A percentile compares a stretch with the other conserved stretches of the same genome.
These are phyloP conservation scores for Thalpophila matura DNA, from an alignment of 2,888 invertebrate species.

Conservation along the genomic window DNA sequence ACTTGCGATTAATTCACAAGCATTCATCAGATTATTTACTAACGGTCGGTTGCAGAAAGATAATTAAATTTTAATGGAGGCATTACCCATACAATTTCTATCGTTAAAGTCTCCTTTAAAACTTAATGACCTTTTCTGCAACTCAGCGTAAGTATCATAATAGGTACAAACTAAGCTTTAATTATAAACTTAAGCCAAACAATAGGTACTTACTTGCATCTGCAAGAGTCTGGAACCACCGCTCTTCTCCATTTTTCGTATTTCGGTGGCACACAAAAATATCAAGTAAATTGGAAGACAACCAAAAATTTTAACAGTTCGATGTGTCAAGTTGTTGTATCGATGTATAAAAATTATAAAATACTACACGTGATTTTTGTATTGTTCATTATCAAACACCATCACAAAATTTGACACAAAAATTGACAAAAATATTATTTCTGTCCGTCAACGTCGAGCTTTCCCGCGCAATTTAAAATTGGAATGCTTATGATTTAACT, in stretches of 20 bases:
- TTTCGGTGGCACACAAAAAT: conserved; percentile 60
- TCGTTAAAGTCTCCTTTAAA: too few species aligned
- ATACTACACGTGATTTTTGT: conserved; percentile 77
- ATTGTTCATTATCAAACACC: conserved; percentile 69
- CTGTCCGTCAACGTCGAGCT: conserved; percentile 26
- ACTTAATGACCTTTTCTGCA: too few species aligned
- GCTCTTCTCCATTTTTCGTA: conserved; percentile 80
- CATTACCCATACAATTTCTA: too few species aligned
- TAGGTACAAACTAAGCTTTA: too few species aligned
- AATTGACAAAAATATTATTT: conserved; percentile 57
- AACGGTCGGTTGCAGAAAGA: too few species aligned
- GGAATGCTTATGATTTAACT: conserved; percentile 38
- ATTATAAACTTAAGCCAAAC: too few species aligned
- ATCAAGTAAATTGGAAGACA: conserved; percentile 69
- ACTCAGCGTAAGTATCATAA: too few species aligned
- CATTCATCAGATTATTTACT: not conserved
- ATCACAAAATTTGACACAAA: conserved; percentile 83
- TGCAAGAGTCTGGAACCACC: conserved; percentile 85
- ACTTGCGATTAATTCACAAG: not conserved
- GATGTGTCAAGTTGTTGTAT: conserved; percentile 42
- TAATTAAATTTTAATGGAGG: too few species aligned
- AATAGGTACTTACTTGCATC: conserved; percentile 83
- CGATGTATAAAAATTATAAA: conserved; percentile 59
- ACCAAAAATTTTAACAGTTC: conserved; percentile 61
- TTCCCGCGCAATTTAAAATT: conserved; percentile 56